Evolutionary conservation across 1,140 invertebrate species (phyloP).

Genomic region (Myzus persicae): DNA sequence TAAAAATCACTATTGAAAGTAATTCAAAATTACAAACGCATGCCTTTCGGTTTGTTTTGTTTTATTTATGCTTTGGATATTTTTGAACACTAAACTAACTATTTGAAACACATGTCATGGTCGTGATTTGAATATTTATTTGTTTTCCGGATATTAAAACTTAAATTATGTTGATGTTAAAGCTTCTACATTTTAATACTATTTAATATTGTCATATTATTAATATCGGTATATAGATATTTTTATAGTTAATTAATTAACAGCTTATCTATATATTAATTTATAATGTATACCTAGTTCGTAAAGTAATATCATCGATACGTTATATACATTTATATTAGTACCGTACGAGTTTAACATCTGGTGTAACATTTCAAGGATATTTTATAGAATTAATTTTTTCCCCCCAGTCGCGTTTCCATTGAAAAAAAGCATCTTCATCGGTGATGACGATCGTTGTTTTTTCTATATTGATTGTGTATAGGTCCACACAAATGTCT

Average conservation of each 20-base stretch:
- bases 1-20: not conserved
- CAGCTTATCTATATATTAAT: not conserved
- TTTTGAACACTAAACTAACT: not conserved
- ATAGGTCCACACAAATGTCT: not conserved
- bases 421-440: not conserved
- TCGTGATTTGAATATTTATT: not conserved
- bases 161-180: not conserved
- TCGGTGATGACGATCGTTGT: not conserved
- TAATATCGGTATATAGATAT: not conserved
- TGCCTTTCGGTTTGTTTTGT: not conserved
- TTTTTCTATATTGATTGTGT: constrained; percentile 2
- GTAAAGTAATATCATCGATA: not conserved
- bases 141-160: not conserved
- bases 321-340: not conserved
- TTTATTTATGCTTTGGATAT: not conserved
- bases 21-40: not conserved
- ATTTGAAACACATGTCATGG: not conserved
- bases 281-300: not conserved
- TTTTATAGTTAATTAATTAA: not conserved
- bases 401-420: no score
- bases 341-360: not conserved
- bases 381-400: not conserved
- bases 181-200: not conserved
- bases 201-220: not conserved
- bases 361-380: not conserved